Conservation (phyloP, 1,140 invertebrate species). For the Drosophila burlai region DNA sequence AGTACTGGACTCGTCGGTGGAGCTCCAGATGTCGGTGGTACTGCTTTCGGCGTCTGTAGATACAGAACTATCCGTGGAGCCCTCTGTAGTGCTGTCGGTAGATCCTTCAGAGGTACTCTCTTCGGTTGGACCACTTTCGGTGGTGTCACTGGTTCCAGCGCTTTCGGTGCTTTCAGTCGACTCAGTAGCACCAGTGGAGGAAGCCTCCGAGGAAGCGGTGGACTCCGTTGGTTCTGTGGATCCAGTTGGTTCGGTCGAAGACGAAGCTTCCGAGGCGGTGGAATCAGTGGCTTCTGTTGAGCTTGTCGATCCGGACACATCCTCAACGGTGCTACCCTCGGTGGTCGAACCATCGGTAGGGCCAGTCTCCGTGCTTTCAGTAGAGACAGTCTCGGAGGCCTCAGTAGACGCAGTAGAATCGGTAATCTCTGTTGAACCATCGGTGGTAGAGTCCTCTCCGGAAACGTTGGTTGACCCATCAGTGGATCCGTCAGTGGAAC, state of each 20-base stretch:
- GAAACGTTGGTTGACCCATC: slow-evolving; percentile 17
- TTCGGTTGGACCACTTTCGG: slow-evolving; percentile 37
- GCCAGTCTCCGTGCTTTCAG: slow-evolving; percentile 42
- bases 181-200: slow-evolving; percentile 35
- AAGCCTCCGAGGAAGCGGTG: slow-evolving; percentile 37
- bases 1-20: slow-evolving; percentile 79
- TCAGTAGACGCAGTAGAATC: slow-evolving; percentile 15
- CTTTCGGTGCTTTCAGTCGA: slow-evolving; percentile 55
- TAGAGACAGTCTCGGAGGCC: slow-evolving; percentile 24
- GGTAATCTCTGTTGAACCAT: slow-evolving; percentile 6
- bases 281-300: slow-evolving; percentile 53
- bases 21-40: slow-evolving; percentile 84
- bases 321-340: slow-evolving; percentile 51
- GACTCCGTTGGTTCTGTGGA: slow-evolving; percentile 33
- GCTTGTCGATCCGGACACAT: slow-evolving; percentile 37
- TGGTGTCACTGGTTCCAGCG: slow-evolving; percentile 44
- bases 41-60: slow-evolving; percentile 65
- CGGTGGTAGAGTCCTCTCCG: slow-evolving; percentile 14
- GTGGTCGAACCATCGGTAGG: slow-evolving; percentile 49
- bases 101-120: slow-evolving; percentile 36
- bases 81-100: slow-evolving; percentile 45
- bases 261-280: slow-evolving; percentile 26
- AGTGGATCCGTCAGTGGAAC: slow-evolving; percentile 24
- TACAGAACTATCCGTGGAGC: slow-evolving; percentile 56
- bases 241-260: slow-evolving; percentile 42